These are phyloP conservation scores for Ploceus nigricollis DNA, from an alignment of 2,113 vertebrate species.

Conservation along the genomic window DNA sequence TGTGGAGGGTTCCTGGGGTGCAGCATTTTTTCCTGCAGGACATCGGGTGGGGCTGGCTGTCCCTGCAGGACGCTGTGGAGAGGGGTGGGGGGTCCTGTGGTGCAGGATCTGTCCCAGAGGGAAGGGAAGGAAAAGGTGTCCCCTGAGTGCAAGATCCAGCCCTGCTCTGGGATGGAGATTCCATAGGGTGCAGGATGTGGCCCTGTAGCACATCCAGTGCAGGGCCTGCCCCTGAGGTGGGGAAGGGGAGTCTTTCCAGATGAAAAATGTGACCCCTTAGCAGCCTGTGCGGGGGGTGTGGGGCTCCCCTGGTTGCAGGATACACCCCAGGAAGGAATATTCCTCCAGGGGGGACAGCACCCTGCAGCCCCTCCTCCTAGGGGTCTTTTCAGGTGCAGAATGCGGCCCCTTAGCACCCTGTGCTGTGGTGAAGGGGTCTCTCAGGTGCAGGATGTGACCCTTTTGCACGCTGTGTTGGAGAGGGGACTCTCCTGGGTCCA, in stretches of 20 bases:
- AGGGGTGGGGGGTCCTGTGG: no score
- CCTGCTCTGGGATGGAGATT: not conserved
- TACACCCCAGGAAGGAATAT: not conserved
- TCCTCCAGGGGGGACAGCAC: not conserved
- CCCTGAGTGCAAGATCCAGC: no score
- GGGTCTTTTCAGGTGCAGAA: not conserved
- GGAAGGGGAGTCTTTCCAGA: not conserved
- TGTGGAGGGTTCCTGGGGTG: not conserved
- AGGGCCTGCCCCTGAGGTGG: not conserved
- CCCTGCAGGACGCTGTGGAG: not conserved
- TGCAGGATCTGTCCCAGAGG: not conserved
- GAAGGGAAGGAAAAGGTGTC: not conserved
- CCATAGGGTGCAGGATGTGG: not conserved
- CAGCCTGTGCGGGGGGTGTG: rapidly evolving
- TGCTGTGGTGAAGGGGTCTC: not conserved
- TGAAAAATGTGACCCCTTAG: not conserved
- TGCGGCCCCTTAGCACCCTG: not conserved
- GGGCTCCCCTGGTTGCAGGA: not conserved
- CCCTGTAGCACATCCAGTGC: not conserved
- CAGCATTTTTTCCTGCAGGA: not conserved
- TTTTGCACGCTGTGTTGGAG: not conserved
- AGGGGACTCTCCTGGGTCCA: not conserved
- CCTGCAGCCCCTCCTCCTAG: not conserved
- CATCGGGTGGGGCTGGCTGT: not conserved
- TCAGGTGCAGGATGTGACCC: not conserved